A percentile compares a stretch with the other conserved stretches of the same genome.
Evolutionary conservation across 2,113 vertebrate species (phyloP).

Genomic region (Gymnarchus niloticus): DNA sequence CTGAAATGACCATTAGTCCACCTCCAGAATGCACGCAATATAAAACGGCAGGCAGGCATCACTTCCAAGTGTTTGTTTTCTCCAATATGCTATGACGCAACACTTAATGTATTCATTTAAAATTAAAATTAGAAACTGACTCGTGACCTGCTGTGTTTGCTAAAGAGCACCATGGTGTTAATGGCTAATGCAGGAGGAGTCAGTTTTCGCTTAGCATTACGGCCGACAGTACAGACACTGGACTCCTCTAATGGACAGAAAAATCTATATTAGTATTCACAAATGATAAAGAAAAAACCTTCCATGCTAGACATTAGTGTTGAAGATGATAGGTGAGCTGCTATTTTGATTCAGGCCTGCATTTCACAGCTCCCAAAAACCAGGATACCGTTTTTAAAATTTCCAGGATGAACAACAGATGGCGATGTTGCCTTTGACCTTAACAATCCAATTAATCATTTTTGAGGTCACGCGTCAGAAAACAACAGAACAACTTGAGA

Average conservation of each 20-base stretch:
- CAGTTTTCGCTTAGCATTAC: neutral
- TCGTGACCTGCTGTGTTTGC: neutral
- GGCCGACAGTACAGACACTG: neutral
- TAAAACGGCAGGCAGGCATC: neutral
- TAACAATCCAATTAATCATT: neutral
- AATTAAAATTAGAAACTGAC: neutral
- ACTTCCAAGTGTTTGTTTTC: neutral
- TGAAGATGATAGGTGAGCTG: no score
- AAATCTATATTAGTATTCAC: neutral
- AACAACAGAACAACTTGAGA: constrained; percentile 30
- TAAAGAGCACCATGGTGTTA: neutral
- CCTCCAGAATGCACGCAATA: constrained; percentile 9
- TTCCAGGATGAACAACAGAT: constrained; percentile 41
- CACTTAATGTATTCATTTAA: neutral
- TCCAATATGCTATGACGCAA: neutral
- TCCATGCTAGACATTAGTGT: neutral
- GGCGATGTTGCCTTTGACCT: constrained; percentile 40
- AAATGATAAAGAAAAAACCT: neutral
- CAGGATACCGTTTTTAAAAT: neutral
- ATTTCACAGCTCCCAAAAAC: neutral
- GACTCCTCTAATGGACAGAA: neutral
- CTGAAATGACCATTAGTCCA: neutral
- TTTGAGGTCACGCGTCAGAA: constrained; percentile 39
- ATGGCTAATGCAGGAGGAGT: neutral
- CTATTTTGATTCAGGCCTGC: neutral